Conservation (phyloP, 2,797 vertebrate genomes). For the Crocodylus rhombifer region DNA sequence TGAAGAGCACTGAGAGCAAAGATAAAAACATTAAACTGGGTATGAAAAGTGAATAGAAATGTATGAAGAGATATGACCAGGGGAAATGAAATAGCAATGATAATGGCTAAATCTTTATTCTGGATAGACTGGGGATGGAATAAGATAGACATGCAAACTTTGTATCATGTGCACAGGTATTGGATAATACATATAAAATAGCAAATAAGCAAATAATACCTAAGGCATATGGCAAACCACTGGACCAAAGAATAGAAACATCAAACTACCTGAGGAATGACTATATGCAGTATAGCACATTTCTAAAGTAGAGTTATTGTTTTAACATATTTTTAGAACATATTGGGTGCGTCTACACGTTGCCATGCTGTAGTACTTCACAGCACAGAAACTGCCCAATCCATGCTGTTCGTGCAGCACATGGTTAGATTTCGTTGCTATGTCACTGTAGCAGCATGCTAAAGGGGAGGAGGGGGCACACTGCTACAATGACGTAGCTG, state of each 20-base stretch:
- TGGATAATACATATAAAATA: conserved; percentile 7
- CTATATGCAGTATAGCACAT: not conserved
- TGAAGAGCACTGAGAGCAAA: not conserved
- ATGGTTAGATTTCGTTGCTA: no score
- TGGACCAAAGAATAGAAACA: not conserved
- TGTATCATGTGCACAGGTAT: not conserved
- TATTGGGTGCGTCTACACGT: no score
- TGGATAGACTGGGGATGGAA: not conserved
- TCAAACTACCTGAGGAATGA: not conserved
- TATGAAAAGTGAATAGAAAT: not conserved
- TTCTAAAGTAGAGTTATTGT: not conserved
- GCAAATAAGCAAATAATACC: not conserved
- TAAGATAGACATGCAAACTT: not conserved
- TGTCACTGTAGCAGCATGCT: no score
- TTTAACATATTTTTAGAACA: not conserved
- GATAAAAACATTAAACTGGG: not conserved
- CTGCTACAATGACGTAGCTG: no score
- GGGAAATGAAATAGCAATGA: conserved; percentile 5
- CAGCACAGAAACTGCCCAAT: no score
- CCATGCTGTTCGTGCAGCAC: no score
- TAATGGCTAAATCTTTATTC: not conserved
- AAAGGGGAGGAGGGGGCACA: no score
- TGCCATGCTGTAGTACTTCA: no score
- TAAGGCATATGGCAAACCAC: not conserved
- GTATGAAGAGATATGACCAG: not conserved